Evolutionary conservation across 2,797 vertebrate genomes (phyloP).

Genomic region (Paramormyrops hopkinsi): DNA sequence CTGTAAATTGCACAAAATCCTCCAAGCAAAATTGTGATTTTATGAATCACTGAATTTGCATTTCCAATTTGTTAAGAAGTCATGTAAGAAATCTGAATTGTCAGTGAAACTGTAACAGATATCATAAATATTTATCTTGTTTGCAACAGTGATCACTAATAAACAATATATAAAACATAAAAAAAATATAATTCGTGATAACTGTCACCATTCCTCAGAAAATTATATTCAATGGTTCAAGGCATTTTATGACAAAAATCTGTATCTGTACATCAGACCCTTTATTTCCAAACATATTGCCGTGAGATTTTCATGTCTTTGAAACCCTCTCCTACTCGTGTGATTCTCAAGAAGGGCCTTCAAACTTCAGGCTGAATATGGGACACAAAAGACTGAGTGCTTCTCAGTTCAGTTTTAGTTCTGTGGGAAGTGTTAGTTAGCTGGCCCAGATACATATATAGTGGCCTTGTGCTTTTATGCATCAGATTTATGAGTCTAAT

Average conservation of each 20-base stretch:
- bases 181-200: not conserved
- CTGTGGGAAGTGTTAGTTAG: not conserved
- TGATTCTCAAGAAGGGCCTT: not conserved
- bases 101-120: not conserved
- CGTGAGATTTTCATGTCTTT: not conserved
- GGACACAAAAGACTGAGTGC: not conserved
- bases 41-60: not conserved
- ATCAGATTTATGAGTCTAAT: not conserved
- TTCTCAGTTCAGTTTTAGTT: not conserved
- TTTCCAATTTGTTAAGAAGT: not conserved
- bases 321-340: not conserved
- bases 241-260: not conserved
- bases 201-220: not conserved
- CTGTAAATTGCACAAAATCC: not conserved
- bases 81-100: not conserved
- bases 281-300: not conserved
- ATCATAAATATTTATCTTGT: not conserved
- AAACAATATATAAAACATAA: not conserved
- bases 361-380: not conserved
- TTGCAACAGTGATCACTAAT: not conserved
- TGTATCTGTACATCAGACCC: not conserved
- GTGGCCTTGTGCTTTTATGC: not conserved
- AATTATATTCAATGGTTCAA: not conserved
- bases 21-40: not conserved
- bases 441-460: slow-evolving; percentile 14